Percentiles rank a stretch among this genome's conserved stretches.
These are phyloP conservation scores for Drosophila hamatofila DNA, from an alignment of 2,888 invertebrate genomes.

Conservation along the genomic window DNA sequence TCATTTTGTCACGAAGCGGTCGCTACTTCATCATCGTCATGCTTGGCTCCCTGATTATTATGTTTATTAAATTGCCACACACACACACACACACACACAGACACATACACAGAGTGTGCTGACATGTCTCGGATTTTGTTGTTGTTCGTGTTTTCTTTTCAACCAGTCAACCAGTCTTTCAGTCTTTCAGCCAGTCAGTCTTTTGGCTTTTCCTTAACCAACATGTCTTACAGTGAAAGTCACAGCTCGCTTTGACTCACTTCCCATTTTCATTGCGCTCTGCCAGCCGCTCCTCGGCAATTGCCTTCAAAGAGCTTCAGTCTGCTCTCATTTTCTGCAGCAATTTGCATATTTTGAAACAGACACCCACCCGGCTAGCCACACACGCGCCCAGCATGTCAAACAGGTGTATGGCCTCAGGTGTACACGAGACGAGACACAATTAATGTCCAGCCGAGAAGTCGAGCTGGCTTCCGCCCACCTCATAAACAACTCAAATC, in stretches of 20 bases:
- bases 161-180: constrained; percentile 8
- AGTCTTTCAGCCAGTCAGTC: constrained; percentile 1
- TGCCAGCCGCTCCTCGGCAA: neutral
- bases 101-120: constrained; percentile 12
- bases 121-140: constrained; percentile 49
- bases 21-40: constrained; percentile 57
- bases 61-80: constrained; percentile 72
- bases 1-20: constrained; percentile 78
- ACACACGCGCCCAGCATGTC: constrained; percentile 8
- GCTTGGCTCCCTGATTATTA: constrained; percentile 49
- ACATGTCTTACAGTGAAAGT: constrained; percentile 38
- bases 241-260: constrained; percentile 36
- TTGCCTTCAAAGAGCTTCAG: constrained; percentile 23
- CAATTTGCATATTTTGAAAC: constrained; percentile 66
- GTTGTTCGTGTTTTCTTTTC: constrained; percentile 34
- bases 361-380: constrained; percentile 22
- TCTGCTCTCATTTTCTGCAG: constrained; percentile 18
- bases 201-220: constrained; percentile 1
- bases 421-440: constrained; percentile 34
- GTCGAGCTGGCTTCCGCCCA: constrained; percentile 37
- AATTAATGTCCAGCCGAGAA: constrained; percentile 41
- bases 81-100: constrained; percentile 35
- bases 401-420: constrained; percentile 38
- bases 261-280: constrained; percentile 26
- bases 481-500: constrained; percentile 15